These are phyloP conservation scores for Ennomos fuscantarius DNA, from an alignment of 2,888 invertebrate genomes.

Conservation along the genomic window DNA sequence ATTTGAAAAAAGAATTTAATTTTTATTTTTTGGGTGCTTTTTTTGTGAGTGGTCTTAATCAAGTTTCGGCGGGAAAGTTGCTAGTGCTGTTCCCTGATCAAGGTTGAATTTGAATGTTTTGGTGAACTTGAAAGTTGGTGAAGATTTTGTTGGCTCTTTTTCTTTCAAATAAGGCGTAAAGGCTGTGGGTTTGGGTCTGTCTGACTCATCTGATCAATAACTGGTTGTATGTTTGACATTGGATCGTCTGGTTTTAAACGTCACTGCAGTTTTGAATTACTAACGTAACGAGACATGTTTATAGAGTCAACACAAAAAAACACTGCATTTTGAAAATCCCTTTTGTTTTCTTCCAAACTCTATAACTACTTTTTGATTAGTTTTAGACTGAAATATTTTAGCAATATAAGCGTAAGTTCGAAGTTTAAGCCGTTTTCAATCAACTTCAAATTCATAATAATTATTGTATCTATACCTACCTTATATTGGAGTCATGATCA, in stretches of 20 bases:
- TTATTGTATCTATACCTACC: no score
- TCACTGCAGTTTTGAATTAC: slow-evolving; percentile 26
- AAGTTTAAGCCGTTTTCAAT: no score
- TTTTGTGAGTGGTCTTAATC: slow-evolving; percentile 29
- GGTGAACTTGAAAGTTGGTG: slow-evolving; percentile 25
- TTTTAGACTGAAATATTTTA: no score
- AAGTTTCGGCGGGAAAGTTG: slow-evolving; percentile 27
- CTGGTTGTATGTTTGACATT: slow-evolving; percentile 57
- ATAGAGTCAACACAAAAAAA: no score
- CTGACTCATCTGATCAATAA: slow-evolving; percentile 72
- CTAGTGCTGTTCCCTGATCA: slow-evolving; percentile 24
- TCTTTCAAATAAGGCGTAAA: slow-evolving; percentile 48
- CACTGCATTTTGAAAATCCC: no score
- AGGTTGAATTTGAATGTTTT: slow-evolving; percentile 24
- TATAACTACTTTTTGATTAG: no score
- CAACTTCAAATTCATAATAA: no score
- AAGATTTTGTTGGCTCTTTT: slow-evolving; percentile 39
- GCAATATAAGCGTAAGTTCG: no score
- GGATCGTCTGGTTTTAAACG: slow-evolving; percentile 43
- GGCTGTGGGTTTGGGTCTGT: slow-evolving; percentile 43
- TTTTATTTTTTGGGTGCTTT: background rate
- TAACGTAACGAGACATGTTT: slow-evolving; percentile 5
- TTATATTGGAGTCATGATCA: no score
- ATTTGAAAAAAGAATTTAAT: slow-evolving; percentile 6
- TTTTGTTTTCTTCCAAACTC: no score